Conservation (phyloP, 2,888 invertebrate species). For the Theretra japonica region DNA sequence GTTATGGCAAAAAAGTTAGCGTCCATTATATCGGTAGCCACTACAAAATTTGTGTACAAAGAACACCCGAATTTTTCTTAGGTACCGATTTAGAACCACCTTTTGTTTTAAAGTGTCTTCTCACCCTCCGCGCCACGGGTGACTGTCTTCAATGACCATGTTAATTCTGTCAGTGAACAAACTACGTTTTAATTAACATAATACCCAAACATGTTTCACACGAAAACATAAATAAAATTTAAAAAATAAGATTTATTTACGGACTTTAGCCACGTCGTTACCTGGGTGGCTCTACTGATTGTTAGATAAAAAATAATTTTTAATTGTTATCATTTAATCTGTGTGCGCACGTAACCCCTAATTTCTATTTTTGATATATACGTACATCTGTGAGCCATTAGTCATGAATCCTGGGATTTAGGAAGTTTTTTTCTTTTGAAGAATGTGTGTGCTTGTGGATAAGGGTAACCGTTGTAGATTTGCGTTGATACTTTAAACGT, state of each 20-base stretch:
- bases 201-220: constrained; percentile 34
- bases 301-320: constrained; percentile 68
- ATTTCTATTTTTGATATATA: constrained; percentile 77
- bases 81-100: no score
- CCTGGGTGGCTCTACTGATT: constrained; percentile 32
- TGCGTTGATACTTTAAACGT: constrained; percentile 62
- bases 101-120: neutral
- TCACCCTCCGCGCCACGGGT: no score
- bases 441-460: constrained; percentile 54
- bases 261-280: constrained; percentile 25
- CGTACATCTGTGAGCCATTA: constrained; percentile 74
- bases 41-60: no score
- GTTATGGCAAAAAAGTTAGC: no score
- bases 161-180: constrained; percentile 6
- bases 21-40: no score
- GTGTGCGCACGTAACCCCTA: constrained; percentile 73
- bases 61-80: no score
- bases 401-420: constrained; percentile 62
- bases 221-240: constrained; percentile 39
- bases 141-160: neutral
- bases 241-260: constrained; percentile 40
- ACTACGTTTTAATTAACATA: constrained; percentile 24
- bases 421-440: constrained; percentile 51
- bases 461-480: constrained; percentile 49
- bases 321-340: constrained; percentile 75